Evolutionary conservation across 2,888 invertebrate genomes (phyloP).

Genomic region (Cephonodes hylas): DNA sequence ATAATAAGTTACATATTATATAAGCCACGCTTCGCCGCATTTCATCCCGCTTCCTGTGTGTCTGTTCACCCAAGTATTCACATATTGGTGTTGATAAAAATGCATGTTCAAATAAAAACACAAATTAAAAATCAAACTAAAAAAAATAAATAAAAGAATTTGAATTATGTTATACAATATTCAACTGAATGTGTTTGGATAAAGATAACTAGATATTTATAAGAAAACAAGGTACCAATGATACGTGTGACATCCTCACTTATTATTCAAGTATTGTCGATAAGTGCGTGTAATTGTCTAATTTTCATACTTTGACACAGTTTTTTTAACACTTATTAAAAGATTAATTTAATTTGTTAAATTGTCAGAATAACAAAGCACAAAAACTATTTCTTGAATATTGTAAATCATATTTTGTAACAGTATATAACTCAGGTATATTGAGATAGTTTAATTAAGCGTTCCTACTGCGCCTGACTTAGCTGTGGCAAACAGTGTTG

Average conservation of each 20-base stretch:
- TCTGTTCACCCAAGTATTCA: not conserved
- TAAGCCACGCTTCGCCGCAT: not conserved
- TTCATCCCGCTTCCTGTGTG: not conserved
- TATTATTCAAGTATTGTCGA: too few relatives aligned
- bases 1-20: not conserved
- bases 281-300: too few relatives aligned
- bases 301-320: not conserved
- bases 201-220: too few relatives aligned
- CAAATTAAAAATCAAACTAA: constrained; percentile 25
- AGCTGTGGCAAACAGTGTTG: not conserved
- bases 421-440: not conserved
- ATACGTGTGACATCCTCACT: too few relatives aligned
- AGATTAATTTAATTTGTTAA: not conserved
- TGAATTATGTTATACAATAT: constrained; percentile 34
- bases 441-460: not conserved
- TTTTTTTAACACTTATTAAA: not conserved
- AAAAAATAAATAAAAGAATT: constrained; percentile 25
- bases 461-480: not conserved
- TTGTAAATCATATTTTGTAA: constrained; percentile 32
- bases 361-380: too few relatives aligned
- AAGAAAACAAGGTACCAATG: too few relatives aligned
- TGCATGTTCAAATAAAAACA: constrained; percentile 8
- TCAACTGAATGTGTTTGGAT: constrained; percentile 24
- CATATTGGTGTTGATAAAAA: not conserved
- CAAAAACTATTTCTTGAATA: constrained; percentile 31